Evolutionary conservation across 2,888 invertebrate species (phyloP), one percentile per base, ranked within the genome.

Genomic region (Rhogogaster chlorosoma): DNA sequence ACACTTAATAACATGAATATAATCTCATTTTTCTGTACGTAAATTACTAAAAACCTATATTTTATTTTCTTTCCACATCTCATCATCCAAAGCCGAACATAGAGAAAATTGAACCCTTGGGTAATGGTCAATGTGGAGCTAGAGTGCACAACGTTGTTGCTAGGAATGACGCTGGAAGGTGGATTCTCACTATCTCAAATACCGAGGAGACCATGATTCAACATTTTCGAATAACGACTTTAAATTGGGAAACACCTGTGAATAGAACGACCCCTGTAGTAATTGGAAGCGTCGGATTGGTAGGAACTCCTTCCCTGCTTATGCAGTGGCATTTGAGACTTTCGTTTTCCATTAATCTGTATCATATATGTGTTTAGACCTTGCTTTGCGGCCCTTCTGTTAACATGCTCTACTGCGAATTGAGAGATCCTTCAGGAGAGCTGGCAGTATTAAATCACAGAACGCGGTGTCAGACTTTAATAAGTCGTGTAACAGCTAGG

Each of bases 401-500:
- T 4, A 42, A 75, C 26, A 64, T 45, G 75, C 75, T 75, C 9
- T 75, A 75, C 75, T 42, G 75, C 75, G 75, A 75, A 42, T 22
- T 75, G 9, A 45, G 45, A 75, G 45, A 75, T 26, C 75, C 75
- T 45, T 45, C 18, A 12, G 75, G 75, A 75, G 45, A 75, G 22
- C 22, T 45, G 26, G 75, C 29, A 22, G 6, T 9, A 3, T 22
- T 45, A 22, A 45, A n/a, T 22, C n/a, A 26, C 42, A 75, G 45
- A 45, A 75, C 42, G 1, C 75, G 45, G 0, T 75, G 75, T 75
- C 22, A 75, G 42, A 29, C 75, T 26, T 9, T 10, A 45, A 75
- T 75, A 18, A 10, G 45, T 4, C 36, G 42, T 26, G 6, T 75
- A 22, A 45, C n/a, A 22, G 45, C 75, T 45, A 26, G n/a, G 12